Percentiles rank a stretch among this genome's conserved stretches.
These are phyloP conservation scores for Akabosia matsudoensis DNA, from an alignment of 1,140 invertebrate species.

Conservation along the genomic window DNA sequence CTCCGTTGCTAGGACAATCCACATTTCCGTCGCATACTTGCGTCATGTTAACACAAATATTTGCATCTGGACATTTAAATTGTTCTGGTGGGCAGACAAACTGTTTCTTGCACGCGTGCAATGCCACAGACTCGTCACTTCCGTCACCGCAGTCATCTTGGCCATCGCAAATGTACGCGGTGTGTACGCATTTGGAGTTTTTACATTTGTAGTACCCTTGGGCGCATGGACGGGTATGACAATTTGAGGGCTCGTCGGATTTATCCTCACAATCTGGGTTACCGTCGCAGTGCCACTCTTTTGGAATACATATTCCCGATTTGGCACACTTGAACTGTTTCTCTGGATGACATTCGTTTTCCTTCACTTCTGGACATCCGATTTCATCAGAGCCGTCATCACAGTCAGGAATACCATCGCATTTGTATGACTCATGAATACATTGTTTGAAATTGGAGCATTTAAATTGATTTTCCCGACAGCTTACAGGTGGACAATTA, in stretches of 20 bases:
- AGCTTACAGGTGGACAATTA: conserved; percentile 91
- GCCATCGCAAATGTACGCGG: conserved; percentile 81
- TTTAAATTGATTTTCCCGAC: conserved; percentile 87
- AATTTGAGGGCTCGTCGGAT: conserved; percentile 82
- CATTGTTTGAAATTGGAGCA: conserved; percentile 88
- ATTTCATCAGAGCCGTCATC: conserved; percentile 65
- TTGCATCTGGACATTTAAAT: conserved; percentile 79
- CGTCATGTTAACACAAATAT: conserved; percentile 70
- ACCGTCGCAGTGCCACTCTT: conserved; percentile 60
- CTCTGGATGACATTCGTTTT: conserved; percentile 80
- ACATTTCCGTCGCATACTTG: conserved; percentile 45
- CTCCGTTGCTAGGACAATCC: conserved; percentile 1
- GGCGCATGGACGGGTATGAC: conserved; percentile 57
- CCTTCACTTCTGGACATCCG: conserved; percentile 38
- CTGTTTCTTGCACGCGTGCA: conserved; percentile 53
- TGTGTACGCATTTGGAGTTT: conserved; percentile 86
- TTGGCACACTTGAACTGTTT: conserved; percentile 75
- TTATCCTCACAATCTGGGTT: conserved; percentile 75
- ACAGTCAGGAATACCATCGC: conserved; percentile 85
- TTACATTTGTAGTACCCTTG: conserved; percentile 76
- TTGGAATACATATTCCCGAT: conserved; percentile 87
- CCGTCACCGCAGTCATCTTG: conserved; percentile 72
- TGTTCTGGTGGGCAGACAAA: conserved; percentile 67
- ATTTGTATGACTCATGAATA: conserved; percentile 85
- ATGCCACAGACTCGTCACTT: conserved; percentile 66